Evolutionary conservation across 2,797 vertebrate species (phyloP), one percentile per base, ranked within the genome.

Genomic region (Epinephelus awoara): DNA sequence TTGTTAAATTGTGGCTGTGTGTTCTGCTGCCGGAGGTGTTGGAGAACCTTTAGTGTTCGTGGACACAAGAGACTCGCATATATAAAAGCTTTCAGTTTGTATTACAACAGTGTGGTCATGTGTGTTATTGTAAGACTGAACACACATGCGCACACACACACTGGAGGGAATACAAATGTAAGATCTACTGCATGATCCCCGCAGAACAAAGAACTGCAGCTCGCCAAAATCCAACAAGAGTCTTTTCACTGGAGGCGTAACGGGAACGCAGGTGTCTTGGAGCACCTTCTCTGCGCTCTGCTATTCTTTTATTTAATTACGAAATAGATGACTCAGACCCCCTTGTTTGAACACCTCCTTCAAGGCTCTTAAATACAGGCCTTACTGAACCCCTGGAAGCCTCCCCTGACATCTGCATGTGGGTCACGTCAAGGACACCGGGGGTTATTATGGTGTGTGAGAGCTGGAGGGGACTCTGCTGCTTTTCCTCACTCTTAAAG

Each of bases 1-100:
- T 95, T 96, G 95, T 96, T 96, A 96, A 97, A 86, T 54, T 56
- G 81, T 9, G 74, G 57, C 77, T 89, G 90, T 91, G 91, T 90
- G 93, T 89, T 90, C 85, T 75, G 65, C 79, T 77, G 91, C 85
- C 13, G 72, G 89, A 86, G 85, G 89, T 82, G 79, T 73, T 72
- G 72, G 80, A 81, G 68, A 85, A 55, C 63, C 52, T 77, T 84
- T 54, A 66, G 64, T 47, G 72, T 52, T 77, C 4, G 21, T 1
- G 57, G 72, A 77, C 72, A 64, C 69, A 6, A 6, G 84, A 79
- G 81, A 65, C 77, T 67, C 46, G 3, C 71, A 79, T 14, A 68
- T 23, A 63, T 73, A 66, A 79, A 84, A 54, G 59, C 75, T 8
- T 67, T 59, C 25, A 38, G 65, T 61, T 83, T 79, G 74, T 79